Base-by-base conservation (phyloP, 2,797 vertebrate genomes). In the Diplodus puntazzo region DNA sequence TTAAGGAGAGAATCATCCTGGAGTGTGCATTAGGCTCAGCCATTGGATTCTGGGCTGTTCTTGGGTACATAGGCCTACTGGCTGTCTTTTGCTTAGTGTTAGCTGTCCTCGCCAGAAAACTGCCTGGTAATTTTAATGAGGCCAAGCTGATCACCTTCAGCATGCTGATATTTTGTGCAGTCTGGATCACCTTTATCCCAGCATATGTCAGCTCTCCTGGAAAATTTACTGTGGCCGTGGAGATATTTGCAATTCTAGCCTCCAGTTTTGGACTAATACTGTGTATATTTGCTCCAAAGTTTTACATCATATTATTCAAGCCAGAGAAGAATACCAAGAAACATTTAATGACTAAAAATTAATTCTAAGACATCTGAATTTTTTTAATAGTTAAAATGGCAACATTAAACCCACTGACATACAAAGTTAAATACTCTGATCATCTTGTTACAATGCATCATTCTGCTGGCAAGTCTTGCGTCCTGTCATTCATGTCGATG, bases 131-230 rank as follows among this genome's bases (percentile, higher is more conserved):
- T 53, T 53, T 53, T 53, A 53, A 53, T 14, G 52, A 53, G 58
- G 88, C 89, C 18, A 92, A 90, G 43, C 68, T 87, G 20, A 92
- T 92, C 63, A 92, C 89, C 14, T 91, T 92, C 58, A 92, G 90
- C 68, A 92, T 92, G 89, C 43, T 92, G 58, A 92, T 90, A 91
- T 91, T 58, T 17, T 53, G 52, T 53, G 52, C 52, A 23, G 52
- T 53, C 4, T 54, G 52, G 52, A 53, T 53, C n/a, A 53, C 21
- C 2, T 53, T 53, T 53, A 6, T 23, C 0, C 52, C 52, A 23
- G 52, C 52, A 0, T 53, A 53, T 14, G 63, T 91, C 73, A 92
- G 91, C 76, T 91, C 91, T 23, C 91, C 89, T 3, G 91, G 91
- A 11, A 92, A 90, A 58, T 90, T 87, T 58, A 88, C 90, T 0